These are phyloP conservation scores for Willisornis vidua DNA, from an alignment of 2,113 vertebrate genomes.

Conservation along the genomic window DNA sequence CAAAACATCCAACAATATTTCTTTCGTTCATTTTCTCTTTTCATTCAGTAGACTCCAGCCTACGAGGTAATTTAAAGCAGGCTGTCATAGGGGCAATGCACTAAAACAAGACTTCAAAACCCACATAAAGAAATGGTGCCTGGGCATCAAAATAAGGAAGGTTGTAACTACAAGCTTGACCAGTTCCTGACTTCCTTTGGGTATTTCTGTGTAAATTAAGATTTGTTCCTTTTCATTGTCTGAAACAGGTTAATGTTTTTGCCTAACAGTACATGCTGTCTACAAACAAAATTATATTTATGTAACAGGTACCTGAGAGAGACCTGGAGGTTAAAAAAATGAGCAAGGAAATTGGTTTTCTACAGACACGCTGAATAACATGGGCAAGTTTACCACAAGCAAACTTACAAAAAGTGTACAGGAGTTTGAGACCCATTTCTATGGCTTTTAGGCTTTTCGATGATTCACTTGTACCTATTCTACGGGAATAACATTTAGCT, in stretches of 20 bases:
- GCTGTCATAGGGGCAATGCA: not conserved
- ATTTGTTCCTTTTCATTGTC: not conserved
- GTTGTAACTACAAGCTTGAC: not conserved
- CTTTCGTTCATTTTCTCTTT: constrained; percentile 13
- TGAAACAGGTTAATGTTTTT: constrained; percentile 11
- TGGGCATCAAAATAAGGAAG: not conserved
- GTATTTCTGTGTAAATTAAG: constrained; percentile 14
- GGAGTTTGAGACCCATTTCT: not conserved
- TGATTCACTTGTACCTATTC: not conserved
- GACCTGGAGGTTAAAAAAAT: not conserved
- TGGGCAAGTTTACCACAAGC: not conserved
- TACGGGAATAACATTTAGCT: not conserved
- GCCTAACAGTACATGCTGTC: not conserved
- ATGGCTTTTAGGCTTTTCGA: not conserved
- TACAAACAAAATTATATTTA: not conserved
- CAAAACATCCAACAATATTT: not conserved
- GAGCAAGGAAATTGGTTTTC: not conserved
- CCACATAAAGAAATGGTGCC: not conserved
- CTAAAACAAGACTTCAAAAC: not conserved
- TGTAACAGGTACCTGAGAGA: not conserved
- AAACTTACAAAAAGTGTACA: not conserved
- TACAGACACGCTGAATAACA: not conserved
- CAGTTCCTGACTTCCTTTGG: constrained; percentile 3
- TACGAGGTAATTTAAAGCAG: constrained; percentile 51
- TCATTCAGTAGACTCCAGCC: not conserved